Conservation (phyloP, 1,140 invertebrate species). For the Penaeus japonicus region DNA sequence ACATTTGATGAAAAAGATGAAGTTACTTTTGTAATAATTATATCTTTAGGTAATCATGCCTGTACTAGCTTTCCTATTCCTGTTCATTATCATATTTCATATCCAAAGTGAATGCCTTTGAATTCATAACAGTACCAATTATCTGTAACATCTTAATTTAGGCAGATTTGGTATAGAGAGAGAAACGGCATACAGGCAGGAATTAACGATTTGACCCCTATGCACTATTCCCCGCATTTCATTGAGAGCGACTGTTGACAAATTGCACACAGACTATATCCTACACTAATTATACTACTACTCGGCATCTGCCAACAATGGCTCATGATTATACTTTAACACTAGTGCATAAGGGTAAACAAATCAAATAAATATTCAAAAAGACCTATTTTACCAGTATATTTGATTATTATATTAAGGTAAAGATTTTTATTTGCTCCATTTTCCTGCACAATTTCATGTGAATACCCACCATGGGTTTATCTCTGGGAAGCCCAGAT, state of each 20-base stretch:
- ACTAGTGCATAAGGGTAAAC: slow-evolving; percentile 54
- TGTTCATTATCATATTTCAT: too few species aligned
- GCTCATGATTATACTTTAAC: slow-evolving; percentile 49
- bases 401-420: slow-evolving; percentile 2
- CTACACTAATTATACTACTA: slow-evolving; percentile 32
- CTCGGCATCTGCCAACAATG: slow-evolving; percentile 50
- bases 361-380: slow-evolving; percentile 30
- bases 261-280: slow-evolving; percentile 24
- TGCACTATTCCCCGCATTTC: slow-evolving; percentile 54
- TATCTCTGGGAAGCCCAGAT: neutral
- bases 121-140: too few species aligned
- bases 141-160: too few species aligned
- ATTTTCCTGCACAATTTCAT: slow-evolving; percentile 17
- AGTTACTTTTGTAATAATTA: too few species aligned
- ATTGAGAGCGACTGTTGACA: slow-evolving; percentile 50
- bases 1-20: too few species aligned
- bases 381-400: slow-evolving; percentile 29
- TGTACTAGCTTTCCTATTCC: too few species aligned
- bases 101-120: too few species aligned
- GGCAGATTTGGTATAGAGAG: too few species aligned
- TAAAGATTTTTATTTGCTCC: slow-evolving; percentile 14
- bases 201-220: slow-evolving; percentile 45
- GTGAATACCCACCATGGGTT: slow-evolving; percentile 15
- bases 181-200: slow-evolving; percentile 35
- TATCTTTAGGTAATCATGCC: too few species aligned